Base-by-base conservation (phyloP, 1,140 invertebrate species). In the Brachionus manjavacas region DNA sequence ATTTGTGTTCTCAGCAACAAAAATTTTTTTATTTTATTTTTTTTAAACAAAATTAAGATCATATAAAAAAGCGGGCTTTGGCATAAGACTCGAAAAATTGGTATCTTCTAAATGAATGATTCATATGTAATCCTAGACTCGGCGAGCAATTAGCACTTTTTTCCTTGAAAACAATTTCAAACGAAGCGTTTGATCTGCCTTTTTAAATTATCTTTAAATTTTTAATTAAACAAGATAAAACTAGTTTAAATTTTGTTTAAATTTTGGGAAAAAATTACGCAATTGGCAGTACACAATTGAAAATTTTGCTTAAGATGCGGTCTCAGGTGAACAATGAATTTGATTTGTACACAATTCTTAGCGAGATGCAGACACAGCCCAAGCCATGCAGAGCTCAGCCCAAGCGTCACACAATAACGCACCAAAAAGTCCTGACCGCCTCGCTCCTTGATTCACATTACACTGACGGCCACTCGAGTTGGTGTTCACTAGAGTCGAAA, bases 371-470 rank as follows among this genome's bases (percentile, higher is more conserved):
- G 12, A 49, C 72, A 7, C 14, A 46, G 20, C 41, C 14, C 23
- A 31, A 31, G 11, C 14, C 60, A 64, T 3, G 12, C 12, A 31
- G 3, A 64, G 4, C 49, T 23, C 23, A 23, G 4, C n/a, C 25
- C 55, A 31, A 31, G 12, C 35, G n/a, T 25, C 31, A 41, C 23
- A 4, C 6, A 14, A 41, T 64, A 25, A 68, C 55, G 12, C 23
- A 41, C 20, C n/a, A 60, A 64, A 81, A 64, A 41, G 20, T 55
- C n/a, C 52, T 81, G 2, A 81, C 79, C 7, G 79, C 79, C 12
- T 28, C 20, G 20, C 20, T 81, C 1, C 39, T 81, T 0, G 79
- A 81, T 55, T 81, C 79, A 25, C 79, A 81, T 46, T 64, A 41
- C 41, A 81, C 79, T 4, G 60, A 81, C 7, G 79, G 79, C 12